Conservation (phyloP, 2,888 invertebrate genomes). For the Smittia aterrima region DNA sequence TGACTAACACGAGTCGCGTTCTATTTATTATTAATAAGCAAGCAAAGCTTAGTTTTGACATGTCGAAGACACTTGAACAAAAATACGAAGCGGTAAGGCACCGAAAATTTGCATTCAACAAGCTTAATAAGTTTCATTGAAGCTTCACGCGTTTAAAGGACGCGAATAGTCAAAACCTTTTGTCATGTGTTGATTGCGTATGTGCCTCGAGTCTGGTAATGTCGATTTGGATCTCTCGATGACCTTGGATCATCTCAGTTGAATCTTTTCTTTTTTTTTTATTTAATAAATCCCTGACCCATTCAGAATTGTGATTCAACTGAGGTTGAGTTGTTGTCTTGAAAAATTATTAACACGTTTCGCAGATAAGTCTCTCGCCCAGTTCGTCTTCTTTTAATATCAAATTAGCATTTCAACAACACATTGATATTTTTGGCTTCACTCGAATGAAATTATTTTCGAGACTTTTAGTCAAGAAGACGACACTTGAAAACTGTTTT, state of each 20-base stretch:
- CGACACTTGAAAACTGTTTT: neutral
- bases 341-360: neutral
- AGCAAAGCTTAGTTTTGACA: no score
- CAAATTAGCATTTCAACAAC: constrained; percentile 28
- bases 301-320: constrained; percentile 1
- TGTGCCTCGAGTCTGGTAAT: no score
- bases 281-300: neutral
- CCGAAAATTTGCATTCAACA: no score
- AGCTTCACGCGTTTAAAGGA: no score
- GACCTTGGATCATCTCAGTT: neutral
- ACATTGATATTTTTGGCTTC: constrained; percentile 6
- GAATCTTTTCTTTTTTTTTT: neutral
- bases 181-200: no score
- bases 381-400: neutral
- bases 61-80: no score
- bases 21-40: neutral
- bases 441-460: neutral
- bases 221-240: neutral
- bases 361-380: neutral
- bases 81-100: no score
- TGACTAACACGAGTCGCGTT: neutral
- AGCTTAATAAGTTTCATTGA: no score
- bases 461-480: neutral
- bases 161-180: no score
- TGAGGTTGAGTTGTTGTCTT: constrained; percentile 1